phyloP scores from a whole-genome alignment of 2,113 vertebrate genomes.

The Poeciliopsis retropinna region DNA sequence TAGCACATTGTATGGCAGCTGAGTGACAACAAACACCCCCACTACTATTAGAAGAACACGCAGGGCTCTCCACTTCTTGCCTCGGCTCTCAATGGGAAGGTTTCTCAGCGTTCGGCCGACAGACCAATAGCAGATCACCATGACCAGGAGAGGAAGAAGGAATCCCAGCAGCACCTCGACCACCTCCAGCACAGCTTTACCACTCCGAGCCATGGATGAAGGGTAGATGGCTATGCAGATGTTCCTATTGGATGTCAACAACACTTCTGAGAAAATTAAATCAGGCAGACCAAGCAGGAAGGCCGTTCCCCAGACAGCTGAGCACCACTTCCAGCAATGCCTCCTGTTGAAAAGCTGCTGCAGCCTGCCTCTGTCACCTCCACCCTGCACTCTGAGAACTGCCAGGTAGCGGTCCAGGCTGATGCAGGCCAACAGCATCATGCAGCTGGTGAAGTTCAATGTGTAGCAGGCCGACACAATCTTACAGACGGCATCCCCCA shows the following conservation, averaged over 20 bases:
- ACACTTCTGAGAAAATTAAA: slow-evolving; percentile 85
- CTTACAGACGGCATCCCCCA: slow-evolving; percentile 86
- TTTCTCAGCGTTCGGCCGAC: slow-evolving; percentile 77
- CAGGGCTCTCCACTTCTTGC: slow-evolving; percentile 82
- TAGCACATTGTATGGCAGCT: slow-evolving; percentile 89
- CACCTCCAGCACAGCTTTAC: slow-evolving; percentile 85
- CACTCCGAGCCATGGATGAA: slow-evolving; percentile 62
- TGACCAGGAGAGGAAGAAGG: slow-evolving; percentile 86
- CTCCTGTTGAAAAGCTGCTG: slow-evolving; percentile 51
- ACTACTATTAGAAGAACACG: slow-evolving; percentile 86
- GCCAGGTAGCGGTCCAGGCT: slow-evolving; percentile 89
- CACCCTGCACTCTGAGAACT: slow-evolving; percentile 41
- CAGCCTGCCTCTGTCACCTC: slow-evolving; percentile 20
- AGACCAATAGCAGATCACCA: slow-evolving; percentile 85
- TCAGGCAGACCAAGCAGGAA: slow-evolving; percentile 87
- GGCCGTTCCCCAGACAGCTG: slow-evolving; percentile 82
- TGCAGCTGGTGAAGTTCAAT: slow-evolving; percentile 90
- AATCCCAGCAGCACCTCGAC: slow-evolving; percentile 88
- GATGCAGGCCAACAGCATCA: slow-evolving; percentile 92
- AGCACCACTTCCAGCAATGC: slow-evolving; percentile 65
- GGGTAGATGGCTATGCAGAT: slow-evolving; percentile 84
- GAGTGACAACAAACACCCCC: slow-evolving; percentile 86
- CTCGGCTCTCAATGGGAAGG: slow-evolving; percentile 79
- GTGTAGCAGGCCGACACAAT: slow-evolving; percentile 86
- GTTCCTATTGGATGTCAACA: slow-evolving; percentile 43